Evolutionary conservation across 2,888 invertebrate species (phyloP), one percentile per base, ranked within the genome.

Genomic region (Drosophila engyochracea): DNA sequence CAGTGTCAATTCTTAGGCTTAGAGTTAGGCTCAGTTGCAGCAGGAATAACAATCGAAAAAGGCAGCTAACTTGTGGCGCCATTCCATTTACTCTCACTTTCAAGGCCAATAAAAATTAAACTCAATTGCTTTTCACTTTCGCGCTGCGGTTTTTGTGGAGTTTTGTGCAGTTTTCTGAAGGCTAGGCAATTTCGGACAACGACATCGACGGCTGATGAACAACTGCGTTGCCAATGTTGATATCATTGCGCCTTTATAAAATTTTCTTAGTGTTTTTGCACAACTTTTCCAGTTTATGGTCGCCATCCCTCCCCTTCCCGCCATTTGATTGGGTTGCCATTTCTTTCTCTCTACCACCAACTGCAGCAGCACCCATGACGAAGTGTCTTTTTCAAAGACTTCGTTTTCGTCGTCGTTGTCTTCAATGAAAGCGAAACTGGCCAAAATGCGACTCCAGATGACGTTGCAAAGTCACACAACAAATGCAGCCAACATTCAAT

Each of bases 211-310:
- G 71, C 66, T 85, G 77, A 74, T 67, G 75, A 55, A 74, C 80
- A 83, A 90, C 91, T 90, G 89, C 71, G 68, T 55, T 71, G 63
- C 65, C 74, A 72, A 64, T 59, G 62, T 66, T 59, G 75, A 64
- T 77, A 76, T 71, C 85, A 76, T 77, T 72, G 81, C 62, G 80
- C 62, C 87, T 90, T 90, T 90, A 90, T 90, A 91, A 88, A 87
- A 84, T 83, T 84, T 82, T 63, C 81, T 62, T 66, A 59, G 60
- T 62, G 82, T 78, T 90, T 91, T 85, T 85, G 74, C 85, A 82
- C 47, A 47, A 16, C 81, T 90, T 90, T 87, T 89, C 89, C 91
- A 90, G 83, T 86, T 84, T 82, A 44, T 65, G 54, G 62, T 22
- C 25, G 25, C 9, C 16, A 25, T 25, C 47, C 30, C 2, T 35